Conservation (phyloP, 2,888 invertebrate species). For the Drosophila emarginata region DNA sequence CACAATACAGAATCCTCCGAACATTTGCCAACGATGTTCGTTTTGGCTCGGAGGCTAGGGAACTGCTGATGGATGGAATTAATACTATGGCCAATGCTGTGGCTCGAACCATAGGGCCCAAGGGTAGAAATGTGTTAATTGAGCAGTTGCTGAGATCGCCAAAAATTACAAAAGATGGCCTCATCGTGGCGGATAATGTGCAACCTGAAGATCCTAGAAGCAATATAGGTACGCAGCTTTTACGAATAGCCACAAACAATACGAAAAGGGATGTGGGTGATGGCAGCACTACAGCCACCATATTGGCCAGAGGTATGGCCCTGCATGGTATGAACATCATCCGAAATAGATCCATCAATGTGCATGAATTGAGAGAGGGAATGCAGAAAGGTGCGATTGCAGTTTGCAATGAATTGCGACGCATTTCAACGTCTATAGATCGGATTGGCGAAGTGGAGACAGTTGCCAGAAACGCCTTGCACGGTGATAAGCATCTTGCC, state of each 20-base stretch:
- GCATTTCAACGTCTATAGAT: slow-evolving; percentile 96
- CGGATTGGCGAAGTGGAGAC: slow-evolving; percentile 99
- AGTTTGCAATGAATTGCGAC: slow-evolving; percentile 93
- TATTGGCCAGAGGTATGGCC: slow-evolving; percentile 97
- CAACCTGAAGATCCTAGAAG: slow-evolving; percentile 99
- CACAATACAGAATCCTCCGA: slow-evolving; percentile 80
- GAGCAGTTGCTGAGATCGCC: slow-evolving; percentile 99
- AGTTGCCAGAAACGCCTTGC: slow-evolving; percentile 99
- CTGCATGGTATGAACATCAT: slow-evolving; percentile 99
- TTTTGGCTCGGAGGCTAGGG: slow-evolving; percentile 98
- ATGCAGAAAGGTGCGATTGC: slow-evolving; percentile 97
- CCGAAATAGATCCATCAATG: slow-evolving; percentile 95
- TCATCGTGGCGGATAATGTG: slow-evolving; percentile 98
- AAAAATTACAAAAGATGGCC: slow-evolving; percentile 99
- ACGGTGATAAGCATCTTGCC: slow-evolving; percentile 95
- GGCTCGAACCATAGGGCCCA: slow-evolving; percentile 99
- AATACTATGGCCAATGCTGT: slow-evolving; percentile 98
- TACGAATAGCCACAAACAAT: slow-evolving; percentile 99
- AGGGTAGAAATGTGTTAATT: slow-evolving; percentile 98
- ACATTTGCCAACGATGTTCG: slow-evolving; percentile 97
- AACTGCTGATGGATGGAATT: slow-evolving; percentile 97
- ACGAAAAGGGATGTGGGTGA: slow-evolving; percentile 99
- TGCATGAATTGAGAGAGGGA: slow-evolving; percentile 95
- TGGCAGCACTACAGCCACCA: slow-evolving; percentile 98
- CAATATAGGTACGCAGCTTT: slow-evolving; percentile 98